Evolutionary conservation across 2,797 vertebrate species (phyloP).

Genomic region (Mormyrus proboscirostris): DNA sequence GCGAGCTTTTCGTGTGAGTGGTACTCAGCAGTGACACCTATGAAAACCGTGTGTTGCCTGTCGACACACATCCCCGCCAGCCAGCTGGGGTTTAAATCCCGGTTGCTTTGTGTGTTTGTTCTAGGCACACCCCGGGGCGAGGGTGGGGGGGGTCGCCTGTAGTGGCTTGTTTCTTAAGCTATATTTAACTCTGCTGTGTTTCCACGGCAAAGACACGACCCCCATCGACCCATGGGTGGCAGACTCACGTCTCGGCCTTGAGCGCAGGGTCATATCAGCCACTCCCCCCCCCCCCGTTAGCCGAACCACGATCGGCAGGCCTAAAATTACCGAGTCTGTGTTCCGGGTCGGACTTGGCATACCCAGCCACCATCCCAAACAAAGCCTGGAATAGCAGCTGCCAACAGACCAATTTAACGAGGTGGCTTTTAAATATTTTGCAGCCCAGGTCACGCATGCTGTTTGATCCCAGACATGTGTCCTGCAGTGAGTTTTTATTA

Average conservation of each 20-base stretch:
- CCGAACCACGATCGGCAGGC: background rate
- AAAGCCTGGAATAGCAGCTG: background rate
- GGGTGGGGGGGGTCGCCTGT: background rate
- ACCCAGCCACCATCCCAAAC: background rate
- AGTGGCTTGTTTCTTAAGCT: background rate
- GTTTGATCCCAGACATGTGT: background rate
- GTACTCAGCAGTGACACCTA: background rate
- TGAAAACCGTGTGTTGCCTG: background rate
- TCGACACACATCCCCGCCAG: background rate
- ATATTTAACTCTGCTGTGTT: background rate
- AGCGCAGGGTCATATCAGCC: background rate
- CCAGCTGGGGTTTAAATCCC: background rate
- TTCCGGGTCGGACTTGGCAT: background rate
- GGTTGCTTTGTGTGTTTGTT: background rate
- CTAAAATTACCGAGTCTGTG: background rate
- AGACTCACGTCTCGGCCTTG: background rate
- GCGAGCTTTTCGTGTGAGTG: background rate
- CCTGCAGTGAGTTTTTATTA: background rate
- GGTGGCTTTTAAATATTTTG: background rate
- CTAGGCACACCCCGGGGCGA: background rate
- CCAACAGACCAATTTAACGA: background rate
- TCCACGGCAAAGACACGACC: background rate
- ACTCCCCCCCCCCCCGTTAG: background rate
- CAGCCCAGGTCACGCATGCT: background rate
- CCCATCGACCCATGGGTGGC: background rate